Evolutionary conservation across 1,140 invertebrate species (phyloP).

Genomic region (Drosophila novamexicana): DNA sequence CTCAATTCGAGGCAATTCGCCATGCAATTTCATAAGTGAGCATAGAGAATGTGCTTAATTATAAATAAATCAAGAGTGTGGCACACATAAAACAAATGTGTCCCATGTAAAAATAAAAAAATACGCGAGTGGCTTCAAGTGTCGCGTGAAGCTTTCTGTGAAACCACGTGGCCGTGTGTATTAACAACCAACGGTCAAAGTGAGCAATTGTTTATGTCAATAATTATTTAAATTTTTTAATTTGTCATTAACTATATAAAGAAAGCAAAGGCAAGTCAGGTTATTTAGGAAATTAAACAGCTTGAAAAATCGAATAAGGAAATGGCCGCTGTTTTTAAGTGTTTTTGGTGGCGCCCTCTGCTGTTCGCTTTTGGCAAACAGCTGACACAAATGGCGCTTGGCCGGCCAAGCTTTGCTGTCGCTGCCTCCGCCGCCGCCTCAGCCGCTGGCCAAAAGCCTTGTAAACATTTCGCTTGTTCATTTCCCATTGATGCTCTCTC

Average conservation of each 20-base stretch:
- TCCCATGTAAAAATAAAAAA: conserved; percentile 7
- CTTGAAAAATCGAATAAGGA: conserved; percentile 38
- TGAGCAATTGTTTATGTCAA: background rate
- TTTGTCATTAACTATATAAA: background rate
- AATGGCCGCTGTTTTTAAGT: conserved; percentile 4
- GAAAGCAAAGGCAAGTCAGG: background rate
- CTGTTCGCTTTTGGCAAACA: conserved; percentile 24
- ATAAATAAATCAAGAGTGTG: conserved; percentile 31
- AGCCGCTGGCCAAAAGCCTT: background rate
- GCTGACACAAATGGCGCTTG: conserved; percentile 32
- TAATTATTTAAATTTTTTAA: background rate
- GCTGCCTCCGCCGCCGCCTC: background rate
- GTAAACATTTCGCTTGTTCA: conserved; percentile 16
- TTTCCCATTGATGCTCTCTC: background rate
- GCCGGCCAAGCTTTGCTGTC: conserved; percentile 4
- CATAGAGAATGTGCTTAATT: conserved; percentile 4
- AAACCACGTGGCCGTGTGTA: conserved; percentile 27
- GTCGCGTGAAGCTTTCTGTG: conserved; percentile 21
- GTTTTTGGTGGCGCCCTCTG: conserved; percentile 33
- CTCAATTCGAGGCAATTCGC: conserved; percentile 16
- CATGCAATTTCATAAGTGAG: conserved; percentile 32
- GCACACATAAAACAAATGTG: conserved; percentile 1
- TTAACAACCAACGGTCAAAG: background rate
- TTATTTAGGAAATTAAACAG: background rate
- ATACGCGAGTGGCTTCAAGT: background rate